A percentile compares a stretch with the other conserved stretches of the same genome.
Conservation (phyloP, 2,113 vertebrate species). For the Gambusia holbrooki region DNA sequence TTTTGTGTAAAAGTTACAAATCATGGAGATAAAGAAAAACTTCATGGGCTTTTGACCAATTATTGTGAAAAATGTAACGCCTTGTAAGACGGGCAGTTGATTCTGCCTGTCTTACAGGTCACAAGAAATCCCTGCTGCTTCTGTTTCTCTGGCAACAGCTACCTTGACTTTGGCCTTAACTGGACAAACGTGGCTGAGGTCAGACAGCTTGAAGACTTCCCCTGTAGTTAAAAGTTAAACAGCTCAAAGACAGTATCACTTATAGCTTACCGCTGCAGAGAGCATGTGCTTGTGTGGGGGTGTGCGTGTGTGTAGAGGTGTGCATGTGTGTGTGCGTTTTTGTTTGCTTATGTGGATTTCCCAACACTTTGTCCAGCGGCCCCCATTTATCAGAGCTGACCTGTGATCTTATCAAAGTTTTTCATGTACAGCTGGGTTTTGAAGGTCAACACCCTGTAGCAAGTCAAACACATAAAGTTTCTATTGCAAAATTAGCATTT, state of each 20-base stretch:
- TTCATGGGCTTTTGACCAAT: constrained; percentile 1
- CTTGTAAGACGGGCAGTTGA: not conserved
- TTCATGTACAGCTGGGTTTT: constrained; percentile 1
- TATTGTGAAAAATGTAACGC: not conserved
- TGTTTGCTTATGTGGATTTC: constrained; percentile 22
- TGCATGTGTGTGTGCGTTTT: not conserved
- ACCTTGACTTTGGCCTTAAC: constrained; percentile 11
- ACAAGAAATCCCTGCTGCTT: not conserved
- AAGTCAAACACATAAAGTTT: constrained; percentile 19
- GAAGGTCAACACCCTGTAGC: not conserved
- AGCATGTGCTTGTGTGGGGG: not conserved
- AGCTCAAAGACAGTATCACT: constrained; percentile 1
- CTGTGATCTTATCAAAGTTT: constrained; percentile 27
- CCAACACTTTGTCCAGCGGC: not conserved
- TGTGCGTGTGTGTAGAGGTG: not conserved
- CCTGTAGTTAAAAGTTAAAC: constrained; percentile 58
- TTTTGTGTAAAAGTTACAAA: not conserved
- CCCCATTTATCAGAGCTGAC: constrained; percentile 22
- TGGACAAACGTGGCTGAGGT: constrained; percentile 19
- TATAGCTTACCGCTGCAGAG: constrained; percentile 7
- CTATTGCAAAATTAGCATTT: constrained; percentile 26
- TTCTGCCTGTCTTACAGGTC: not conserved
- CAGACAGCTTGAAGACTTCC: constrained; percentile 19
- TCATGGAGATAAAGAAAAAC: not conserved
- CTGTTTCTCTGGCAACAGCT: not conserved